Conservation (phyloP, 35 echinoderm and acorn worm genomes). For the Eucidaris tribuloides region DNA sequence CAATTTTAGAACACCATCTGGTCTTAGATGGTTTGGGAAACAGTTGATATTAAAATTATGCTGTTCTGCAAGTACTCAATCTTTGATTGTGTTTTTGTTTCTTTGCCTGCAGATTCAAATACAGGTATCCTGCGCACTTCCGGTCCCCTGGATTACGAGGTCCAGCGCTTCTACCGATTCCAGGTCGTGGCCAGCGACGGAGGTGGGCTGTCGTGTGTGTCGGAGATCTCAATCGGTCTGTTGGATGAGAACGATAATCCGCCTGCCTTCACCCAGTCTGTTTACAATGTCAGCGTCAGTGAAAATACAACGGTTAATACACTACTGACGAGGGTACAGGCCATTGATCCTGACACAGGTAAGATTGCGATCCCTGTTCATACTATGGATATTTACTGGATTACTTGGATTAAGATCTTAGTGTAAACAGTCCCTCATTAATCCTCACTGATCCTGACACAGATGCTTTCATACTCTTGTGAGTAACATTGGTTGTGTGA, state of each 20-base stretch:
- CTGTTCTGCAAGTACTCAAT: too few species aligned
- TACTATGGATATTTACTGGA: too few species aligned
- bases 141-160: conserved; percentile 65
- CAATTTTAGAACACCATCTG: too few species aligned
- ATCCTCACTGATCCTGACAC: too few species aligned
- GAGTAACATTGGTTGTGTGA: too few species aligned
- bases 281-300: conserved; percentile 81
- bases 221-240: conserved; percentile 60
- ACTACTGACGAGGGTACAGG: conserved; percentile 83
- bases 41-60: too few species aligned
- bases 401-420: too few species aligned
- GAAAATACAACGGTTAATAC: conserved; percentile 91
- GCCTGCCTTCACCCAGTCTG: conserved; percentile 53
- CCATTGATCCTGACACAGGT: conserved; percentile 88
- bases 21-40: too few species aligned
- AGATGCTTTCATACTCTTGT: too few species aligned
- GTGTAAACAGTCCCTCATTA: too few species aligned
- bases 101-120: background rate
- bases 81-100: too few species aligned
- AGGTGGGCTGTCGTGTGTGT: conserved; percentile 50
- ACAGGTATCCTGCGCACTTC: conserved; percentile 64
- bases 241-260: conserved; percentile 91
- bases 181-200: conserved; percentile 75
- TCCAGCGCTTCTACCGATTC: conserved; percentile 50
- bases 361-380: too few species aligned